Percentiles rank a stretch among this genome's conserved stretches.
phyloP scores from a whole-genome alignment of 2,797 vertebrate genomes.

The Podarcis siculus region DNA sequence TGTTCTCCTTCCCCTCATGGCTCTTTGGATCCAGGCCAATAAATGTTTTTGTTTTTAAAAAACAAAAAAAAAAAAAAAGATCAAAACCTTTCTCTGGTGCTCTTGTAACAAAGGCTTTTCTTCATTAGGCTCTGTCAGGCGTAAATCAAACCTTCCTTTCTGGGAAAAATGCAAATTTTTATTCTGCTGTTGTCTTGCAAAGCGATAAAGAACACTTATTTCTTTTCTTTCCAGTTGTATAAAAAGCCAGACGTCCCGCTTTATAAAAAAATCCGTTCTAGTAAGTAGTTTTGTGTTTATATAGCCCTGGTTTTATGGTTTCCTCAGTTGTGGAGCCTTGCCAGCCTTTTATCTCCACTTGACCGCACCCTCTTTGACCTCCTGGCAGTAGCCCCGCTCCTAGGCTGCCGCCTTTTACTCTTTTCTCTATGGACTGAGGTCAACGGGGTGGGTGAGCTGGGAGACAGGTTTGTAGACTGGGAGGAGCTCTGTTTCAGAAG shows the following conservation, averaged over 20 bases:
- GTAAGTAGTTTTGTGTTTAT: slow-evolving; percentile 75
- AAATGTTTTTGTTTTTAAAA: neutral
- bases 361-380: neutral
- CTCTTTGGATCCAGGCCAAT: neutral
- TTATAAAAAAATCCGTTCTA: slow-evolving; percentile 86
- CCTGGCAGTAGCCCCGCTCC: neutral
- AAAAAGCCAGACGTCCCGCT: slow-evolving; percentile 86
- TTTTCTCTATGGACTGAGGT: neutral
- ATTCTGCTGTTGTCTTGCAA: slow-evolving; percentile 43
- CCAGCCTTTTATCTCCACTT: neutral
- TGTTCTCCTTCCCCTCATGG: neutral
- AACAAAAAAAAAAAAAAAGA: neutral
- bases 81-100: neutral
- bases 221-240: slow-evolving; percentile 78
- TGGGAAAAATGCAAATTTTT: neutral
- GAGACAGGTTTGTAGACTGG: neutral
- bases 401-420: neutral
- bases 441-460: no score
- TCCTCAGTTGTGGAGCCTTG: neutral
- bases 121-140: neutral
- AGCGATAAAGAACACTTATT: slow-evolving; percentile 60
- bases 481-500: neutral
- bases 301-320: neutral
- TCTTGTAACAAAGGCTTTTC: neutral
- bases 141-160: neutral